Percentiles rank a stretch among this genome's conserved stretches.
Conservation (phyloP, 30 jellyfish, hydroid and myxozoan species). For the Cassiopea andromeda region DNA sequence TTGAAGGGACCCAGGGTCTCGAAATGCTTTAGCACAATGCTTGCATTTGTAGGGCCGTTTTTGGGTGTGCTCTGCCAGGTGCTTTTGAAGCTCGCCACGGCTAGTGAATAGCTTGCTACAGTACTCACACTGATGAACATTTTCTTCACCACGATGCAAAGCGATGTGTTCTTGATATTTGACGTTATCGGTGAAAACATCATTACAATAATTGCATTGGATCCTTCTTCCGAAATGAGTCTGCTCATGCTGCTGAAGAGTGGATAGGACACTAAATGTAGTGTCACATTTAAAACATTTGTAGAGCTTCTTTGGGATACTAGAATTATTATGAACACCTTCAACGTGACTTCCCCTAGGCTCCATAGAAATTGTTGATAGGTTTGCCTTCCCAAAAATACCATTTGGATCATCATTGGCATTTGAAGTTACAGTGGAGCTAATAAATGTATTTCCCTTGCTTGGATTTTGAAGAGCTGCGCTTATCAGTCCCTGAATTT, state of each 20-base stretch:
- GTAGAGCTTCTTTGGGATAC: conserved; percentile 55
- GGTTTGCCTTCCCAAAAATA: conserved; percentile 17
- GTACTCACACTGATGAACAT: conserved; percentile 81
- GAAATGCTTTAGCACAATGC: conserved; percentile 84
- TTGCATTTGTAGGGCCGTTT: conserved; percentile 92
- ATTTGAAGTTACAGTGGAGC: conserved; percentile 25
- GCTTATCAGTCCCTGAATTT: conserved; percentile 69
- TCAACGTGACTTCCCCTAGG: conserved; percentile 2
- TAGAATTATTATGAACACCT: not conserved
- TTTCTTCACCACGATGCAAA: conserved; percentile 95
- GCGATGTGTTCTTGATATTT: conserved; percentile 81
- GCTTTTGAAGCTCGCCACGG: conserved; percentile 94
- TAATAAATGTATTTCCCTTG: conserved; percentile 21
- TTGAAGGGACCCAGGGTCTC: conserved; percentile 97
- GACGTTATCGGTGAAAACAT: conserved; percentile 52
- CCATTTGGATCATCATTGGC: conserved; percentile 1
- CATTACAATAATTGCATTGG: conserved; percentile 85
- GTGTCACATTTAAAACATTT: conserved; percentile 80
- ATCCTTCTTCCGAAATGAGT: conserved; percentile 68
- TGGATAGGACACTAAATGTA: conserved; percentile 86
- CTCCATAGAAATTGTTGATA: not conserved
- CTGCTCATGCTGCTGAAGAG: conserved; percentile 87
- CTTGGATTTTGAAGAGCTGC: conserved; percentile 71
- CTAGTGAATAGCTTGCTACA: conserved; percentile 89
- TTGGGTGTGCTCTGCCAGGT: conserved; percentile 89